phyloP scores from a whole-genome alignment of 1,140 invertebrate species.

The Penaeus chinensis region DNA sequence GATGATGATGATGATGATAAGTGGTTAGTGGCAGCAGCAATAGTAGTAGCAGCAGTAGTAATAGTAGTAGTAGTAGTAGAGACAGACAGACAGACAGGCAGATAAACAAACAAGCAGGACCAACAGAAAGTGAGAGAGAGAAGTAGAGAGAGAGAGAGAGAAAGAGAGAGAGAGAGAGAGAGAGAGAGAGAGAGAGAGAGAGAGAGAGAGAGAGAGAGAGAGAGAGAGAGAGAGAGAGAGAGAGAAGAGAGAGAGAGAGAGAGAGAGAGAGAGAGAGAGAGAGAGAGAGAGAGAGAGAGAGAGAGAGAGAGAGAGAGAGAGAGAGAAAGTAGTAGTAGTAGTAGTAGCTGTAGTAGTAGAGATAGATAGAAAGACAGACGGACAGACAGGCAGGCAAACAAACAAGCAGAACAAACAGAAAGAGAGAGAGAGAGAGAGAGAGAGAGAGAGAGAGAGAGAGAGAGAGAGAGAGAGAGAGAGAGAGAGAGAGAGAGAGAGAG shows the following conservation, averaged over 20 bases:
- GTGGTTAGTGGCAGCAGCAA: too few species aligned
- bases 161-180: too few species aligned
- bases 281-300: background rate
- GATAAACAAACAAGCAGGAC: too few species aligned
- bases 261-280: background rate
- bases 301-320: background rate
- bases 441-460: conserved; percentile 16
- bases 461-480: conserved; percentile 20
- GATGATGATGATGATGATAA: too few species aligned
- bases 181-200: too few species aligned
- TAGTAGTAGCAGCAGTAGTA: background rate
- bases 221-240: too few species aligned
- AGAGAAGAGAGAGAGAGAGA: background rate
- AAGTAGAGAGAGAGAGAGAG: too few species aligned
- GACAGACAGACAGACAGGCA: background rate
- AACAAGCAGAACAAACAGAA: background rate
- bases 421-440: background rate
- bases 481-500: conserved; percentile 37
- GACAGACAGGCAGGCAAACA: background rate
- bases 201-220: too few species aligned
- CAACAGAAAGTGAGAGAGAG: too few species aligned
- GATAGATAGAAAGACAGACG: background rate
- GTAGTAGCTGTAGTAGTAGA: too few species aligned
- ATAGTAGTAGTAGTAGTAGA: conserved; percentile 8
- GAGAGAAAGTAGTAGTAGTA: too few species aligned